A percentile compares a stretch with the other conserved stretches of the same genome.
phyloP scores from a whole-genome alignment of 2,113 vertebrate species.

The Xyrauchen texanus region DNA sequence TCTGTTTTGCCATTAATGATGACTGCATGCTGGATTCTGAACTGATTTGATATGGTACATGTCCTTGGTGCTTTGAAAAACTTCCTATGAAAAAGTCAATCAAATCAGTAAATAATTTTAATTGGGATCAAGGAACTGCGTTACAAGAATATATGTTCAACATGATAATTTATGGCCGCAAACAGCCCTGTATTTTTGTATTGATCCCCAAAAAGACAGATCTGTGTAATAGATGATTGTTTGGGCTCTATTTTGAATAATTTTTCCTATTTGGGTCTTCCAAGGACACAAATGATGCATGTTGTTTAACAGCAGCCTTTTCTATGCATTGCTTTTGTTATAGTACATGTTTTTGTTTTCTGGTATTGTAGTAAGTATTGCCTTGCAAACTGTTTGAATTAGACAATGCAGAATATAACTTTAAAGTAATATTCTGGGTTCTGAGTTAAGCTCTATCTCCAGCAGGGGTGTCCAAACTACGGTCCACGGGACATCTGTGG shows the following conservation, averaged over 20 bases:
- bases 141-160: constrained; percentile 24
- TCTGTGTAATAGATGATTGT: no score
- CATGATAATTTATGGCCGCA: background rate
- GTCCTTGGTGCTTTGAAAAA: constrained; percentile 74
- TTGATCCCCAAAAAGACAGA: background rate
- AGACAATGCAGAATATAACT: no score
- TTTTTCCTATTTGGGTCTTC: background rate
- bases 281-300: background rate
- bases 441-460: no score
- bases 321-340: background rate
- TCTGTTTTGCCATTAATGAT: constrained; percentile 64
- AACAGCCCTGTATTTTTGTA: no score
- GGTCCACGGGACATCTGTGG: no score
- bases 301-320: background rate
- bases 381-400: no score
- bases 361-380: no score
- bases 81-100: constrained; percentile 66
- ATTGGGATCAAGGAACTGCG: constrained; percentile 68
- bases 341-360: background rate
- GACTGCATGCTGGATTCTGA: constrained; percentile 55
- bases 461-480: no score
- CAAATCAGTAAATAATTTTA: no score
- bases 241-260: no score
- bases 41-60: constrained; percentile 69
- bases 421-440: no score